Conservation (phyloP, 2,113 vertebrate genomes). For the Gnathonemus echidnorhynchus region DNA sequence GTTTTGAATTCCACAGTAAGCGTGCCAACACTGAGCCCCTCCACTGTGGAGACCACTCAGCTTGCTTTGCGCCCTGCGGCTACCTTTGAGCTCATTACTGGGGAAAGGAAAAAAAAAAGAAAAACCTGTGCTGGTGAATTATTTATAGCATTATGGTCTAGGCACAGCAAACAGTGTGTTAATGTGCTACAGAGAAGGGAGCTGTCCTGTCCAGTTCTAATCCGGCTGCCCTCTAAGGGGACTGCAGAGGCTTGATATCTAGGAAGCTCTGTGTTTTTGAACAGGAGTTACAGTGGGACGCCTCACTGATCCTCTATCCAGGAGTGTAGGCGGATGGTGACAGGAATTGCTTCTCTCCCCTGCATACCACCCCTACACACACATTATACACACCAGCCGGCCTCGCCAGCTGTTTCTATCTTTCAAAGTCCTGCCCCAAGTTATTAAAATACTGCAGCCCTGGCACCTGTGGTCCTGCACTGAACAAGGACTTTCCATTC, state of each 20-base stretch:
- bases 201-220: not conserved
- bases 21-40: not conserved
- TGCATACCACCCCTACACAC: not conserved
- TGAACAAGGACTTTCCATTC: not conserved
- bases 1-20: not conserved
- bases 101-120: constrained; percentile 36
- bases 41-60: not conserved
- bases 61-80: not conserved
- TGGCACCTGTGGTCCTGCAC: not conserved
- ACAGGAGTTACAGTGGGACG: not conserved
- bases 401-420: not conserved
- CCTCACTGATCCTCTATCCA: not conserved
- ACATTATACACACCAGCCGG: not conserved
- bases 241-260: not conserved
- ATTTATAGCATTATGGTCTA: constrained; percentile 48
- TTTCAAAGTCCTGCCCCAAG: not conserved
- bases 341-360: not conserved
- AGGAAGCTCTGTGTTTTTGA: not conserved
- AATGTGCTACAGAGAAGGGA: not conserved
- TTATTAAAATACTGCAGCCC: not conserved
- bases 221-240: not conserved
- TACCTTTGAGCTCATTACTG: not conserved
- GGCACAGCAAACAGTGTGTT: not conserved
- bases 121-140: constrained; percentile 50
- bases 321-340: not conserved